phyloP scores from a whole-genome alignment of 2,888 invertebrate genomes.

The Chirona hameri region DNA sequence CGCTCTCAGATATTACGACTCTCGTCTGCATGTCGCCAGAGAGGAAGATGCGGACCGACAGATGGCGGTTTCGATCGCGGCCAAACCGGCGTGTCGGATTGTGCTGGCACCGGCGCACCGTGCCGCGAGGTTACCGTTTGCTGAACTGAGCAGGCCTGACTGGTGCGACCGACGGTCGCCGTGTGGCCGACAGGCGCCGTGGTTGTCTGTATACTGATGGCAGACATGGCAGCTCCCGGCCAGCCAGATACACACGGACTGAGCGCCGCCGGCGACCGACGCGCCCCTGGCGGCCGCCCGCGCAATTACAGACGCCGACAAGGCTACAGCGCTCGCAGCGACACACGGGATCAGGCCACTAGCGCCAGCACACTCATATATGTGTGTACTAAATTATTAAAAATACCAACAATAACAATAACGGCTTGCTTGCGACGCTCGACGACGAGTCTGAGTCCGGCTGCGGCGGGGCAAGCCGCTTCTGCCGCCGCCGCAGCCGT shows the following conservation, averaged over 20 bases:
- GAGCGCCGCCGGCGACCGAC: neutral
- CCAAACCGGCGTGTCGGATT: too few species aligned
- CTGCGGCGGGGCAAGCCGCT: neutral
- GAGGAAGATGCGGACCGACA: too few species aligned
- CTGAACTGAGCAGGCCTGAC: too few species aligned
- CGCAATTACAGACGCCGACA: neutral
- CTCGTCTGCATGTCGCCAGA: too few species aligned
- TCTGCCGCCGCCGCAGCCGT: too few species aligned
- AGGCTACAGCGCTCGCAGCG: neutral
- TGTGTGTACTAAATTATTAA: slow-evolving; percentile 14
- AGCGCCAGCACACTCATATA: neutral
- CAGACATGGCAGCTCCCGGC: neutral
- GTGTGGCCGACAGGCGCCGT: too few species aligned
- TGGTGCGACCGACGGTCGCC: too few species aligned
- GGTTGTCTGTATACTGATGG: too few species aligned
- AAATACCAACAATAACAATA: slow-evolving; percentile 22
- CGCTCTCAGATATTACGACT: too few species aligned
- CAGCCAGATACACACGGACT: neutral
- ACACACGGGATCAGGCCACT: neutral
- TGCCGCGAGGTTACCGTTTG: too few species aligned
- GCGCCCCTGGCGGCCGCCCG: neutral
- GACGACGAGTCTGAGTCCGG: neutral
- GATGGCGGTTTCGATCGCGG: too few species aligned
- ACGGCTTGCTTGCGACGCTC: neutral
- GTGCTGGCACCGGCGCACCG: too few species aligned